phyloP scores from a whole-genome alignment of 1,140 invertebrate species.

The Trichonephila inaurata region DNA sequence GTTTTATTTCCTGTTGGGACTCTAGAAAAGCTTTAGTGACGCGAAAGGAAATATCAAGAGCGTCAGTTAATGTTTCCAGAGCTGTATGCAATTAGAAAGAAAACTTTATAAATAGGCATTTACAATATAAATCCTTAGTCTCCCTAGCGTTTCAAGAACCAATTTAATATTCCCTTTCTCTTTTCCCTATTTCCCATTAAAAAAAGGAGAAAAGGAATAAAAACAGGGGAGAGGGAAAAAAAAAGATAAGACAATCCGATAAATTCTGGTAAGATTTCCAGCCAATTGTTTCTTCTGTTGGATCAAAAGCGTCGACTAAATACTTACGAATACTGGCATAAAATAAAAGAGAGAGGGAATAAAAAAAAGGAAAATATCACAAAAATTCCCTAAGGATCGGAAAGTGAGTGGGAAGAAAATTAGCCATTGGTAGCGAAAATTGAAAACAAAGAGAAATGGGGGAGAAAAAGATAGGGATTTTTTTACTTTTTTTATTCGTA shows the following conservation, averaged over 20 bases:
- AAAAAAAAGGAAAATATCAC: background rate
- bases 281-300: slow-evolving; percentile 7
- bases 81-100: slow-evolving; percentile 9
- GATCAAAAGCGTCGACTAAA: slow-evolving; percentile 26
- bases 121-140: slow-evolving; percentile 11
- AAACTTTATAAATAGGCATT: slow-evolving; percentile 36
- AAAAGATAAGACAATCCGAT: slow-evolving; percentile 22
- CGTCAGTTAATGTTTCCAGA: background rate
- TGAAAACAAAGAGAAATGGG: slow-evolving; percentile 5
- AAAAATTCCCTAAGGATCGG: slow-evolving; percentile 10
- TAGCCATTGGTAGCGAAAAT: slow-evolving; percentile 30
- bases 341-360: background rate
- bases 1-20: background rate
- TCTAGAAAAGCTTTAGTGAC: background rate
- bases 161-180: slow-evolving; percentile 35
- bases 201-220: background rate
- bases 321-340: slow-evolving; percentile 5
- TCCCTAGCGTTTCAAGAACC: background rate
- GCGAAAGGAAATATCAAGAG: background rate
- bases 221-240: background rate
- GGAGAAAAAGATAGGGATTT: background rate
- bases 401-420: slow-evolving; percentile 31
- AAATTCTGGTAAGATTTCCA: slow-evolving; percentile 25
- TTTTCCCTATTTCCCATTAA: background rate
- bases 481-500: background rate